Evolutionary conservation across 2,888 invertebrate species (phyloP), one percentile per base, ranked within the genome.

Genomic region (Panzeria rudis): DNA sequence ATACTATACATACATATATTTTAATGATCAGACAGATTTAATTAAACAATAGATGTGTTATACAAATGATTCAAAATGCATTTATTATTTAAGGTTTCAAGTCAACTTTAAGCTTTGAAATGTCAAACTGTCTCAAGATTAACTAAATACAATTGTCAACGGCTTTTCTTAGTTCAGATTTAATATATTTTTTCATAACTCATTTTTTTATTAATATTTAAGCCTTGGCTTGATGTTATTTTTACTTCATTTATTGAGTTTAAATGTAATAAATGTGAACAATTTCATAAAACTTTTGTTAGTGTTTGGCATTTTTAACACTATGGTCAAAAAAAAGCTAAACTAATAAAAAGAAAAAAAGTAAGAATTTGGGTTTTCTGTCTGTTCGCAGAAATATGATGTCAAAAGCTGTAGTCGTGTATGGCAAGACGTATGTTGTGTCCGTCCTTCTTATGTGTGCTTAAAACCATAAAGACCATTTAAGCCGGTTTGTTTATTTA

Each of bases 51-150:
- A 61, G 13, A 56, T 3, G 4, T 41, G 25, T 64, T 11, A 8
- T 9, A 29, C 20, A 17, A 44, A 47, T 29, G 52, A 15, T 44
- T 52, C 17, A 25, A n/a, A 66, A 38, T 29, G 17, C 56, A 64
- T 77, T 75, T 44, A 56, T 47, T 69, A 71, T 17, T 71, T 71
- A 23, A 32, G 20, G n/a, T 32, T 66, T 77, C 15, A 75, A 75
- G 52, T 41, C 80, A 59, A 54, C 64, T 64, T 73, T 64, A 76
- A 84, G 76, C 54, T 71, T 68, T 20, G 52, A 62, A 52, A 73
- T 84, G 81, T 85, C 84, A 81, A 85, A 78, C 75, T 85, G 85
- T 85, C 81, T 73, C 56, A 69, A 69, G 73, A 78, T 81, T 85
- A 85, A 82, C 78, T 64, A 82, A 82, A 75, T 50, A 52, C 62